phyloP scores from a whole-genome alignment of 2,888 invertebrate genomes.

The Tanytarsus gracilentus region DNA sequence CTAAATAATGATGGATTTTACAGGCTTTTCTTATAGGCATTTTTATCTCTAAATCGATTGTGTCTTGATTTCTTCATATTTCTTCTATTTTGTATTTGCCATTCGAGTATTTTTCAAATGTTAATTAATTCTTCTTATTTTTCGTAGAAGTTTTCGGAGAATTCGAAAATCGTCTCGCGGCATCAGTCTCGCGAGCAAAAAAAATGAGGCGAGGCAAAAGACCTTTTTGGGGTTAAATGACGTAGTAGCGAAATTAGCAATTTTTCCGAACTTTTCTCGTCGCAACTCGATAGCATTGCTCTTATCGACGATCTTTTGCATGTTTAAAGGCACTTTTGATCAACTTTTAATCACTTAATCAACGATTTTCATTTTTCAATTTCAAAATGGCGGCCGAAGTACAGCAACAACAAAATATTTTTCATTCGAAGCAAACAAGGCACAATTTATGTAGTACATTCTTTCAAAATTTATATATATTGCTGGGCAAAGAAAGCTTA shows the following conservation, averaged over 20 bases:
- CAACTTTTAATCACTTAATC: not conserved
- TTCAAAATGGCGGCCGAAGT: conserved; percentile 26
- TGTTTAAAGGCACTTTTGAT: not conserved
- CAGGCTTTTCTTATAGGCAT: not conserved
- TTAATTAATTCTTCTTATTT: not conserved
- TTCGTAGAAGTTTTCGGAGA: not conserved
- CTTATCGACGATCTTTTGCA: not conserved
- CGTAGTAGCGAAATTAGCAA: not conserved
- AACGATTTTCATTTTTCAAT: conserved; percentile 8
- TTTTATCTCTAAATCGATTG: conserved; percentile 11
- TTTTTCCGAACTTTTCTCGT: not conserved
- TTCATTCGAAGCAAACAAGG: conserved; percentile 17
- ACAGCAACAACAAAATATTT: conserved; percentile 24
- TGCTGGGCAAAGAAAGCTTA: conserved; percentile 26
- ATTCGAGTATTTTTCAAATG: not conserved
- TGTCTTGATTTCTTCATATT: conserved; percentile 23
- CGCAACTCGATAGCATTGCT: not conserved
- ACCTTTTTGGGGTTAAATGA: not conserved
- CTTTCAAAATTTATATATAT: not conserved
- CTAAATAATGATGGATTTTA: not conserved
- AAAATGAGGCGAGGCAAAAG: conserved; percentile 2
- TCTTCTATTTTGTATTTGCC: not conserved
- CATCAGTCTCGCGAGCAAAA: not conserved
- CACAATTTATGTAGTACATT: conserved; percentile 19
- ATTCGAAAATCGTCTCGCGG: not conserved